phyloP scores from a whole-genome alignment of 2,888 invertebrate species.

The Caenorhabditis becei region DNA sequence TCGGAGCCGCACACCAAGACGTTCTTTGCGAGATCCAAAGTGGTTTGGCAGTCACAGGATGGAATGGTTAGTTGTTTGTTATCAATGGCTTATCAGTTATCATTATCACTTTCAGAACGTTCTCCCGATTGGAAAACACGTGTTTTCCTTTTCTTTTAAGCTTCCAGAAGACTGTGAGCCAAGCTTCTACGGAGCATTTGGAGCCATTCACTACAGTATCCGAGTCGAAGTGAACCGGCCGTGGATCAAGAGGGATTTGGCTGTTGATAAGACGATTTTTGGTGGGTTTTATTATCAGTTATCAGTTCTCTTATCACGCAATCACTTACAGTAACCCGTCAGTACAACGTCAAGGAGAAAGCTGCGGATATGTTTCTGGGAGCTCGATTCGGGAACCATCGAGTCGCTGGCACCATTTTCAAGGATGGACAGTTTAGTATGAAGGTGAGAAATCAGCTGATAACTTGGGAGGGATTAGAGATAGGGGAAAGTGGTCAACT shows the following conservation, averaged over 20 bases:
- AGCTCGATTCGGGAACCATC: not conserved
- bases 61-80: slow-evolving; percentile 25
- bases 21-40: not conserved
- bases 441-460: not conserved
- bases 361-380: not conserved
- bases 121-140: slow-evolving; percentile 15
- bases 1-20: not conserved
- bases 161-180: slow-evolving; percentile 28
- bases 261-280: no score
- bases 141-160: slow-evolving; percentile 19
- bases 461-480: no score
- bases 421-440: slow-evolving; percentile 23
- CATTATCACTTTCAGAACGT: slow-evolving; percentile 2
- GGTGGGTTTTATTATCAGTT: no score
- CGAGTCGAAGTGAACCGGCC: slow-evolving; percentile 21
- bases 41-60: slow-evolving; percentile 16
- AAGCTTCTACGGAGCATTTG: slow-evolving; percentile 9
- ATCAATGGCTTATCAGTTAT: not conserved
- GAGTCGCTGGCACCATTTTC: slow-evolving; percentile 21
- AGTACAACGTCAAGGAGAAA: not conserved
- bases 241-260: slow-evolving; percentile 4
- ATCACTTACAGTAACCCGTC: not conserved
- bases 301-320: not conserved
- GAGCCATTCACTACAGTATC: slow-evolving; percentile 6
- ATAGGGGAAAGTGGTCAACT: no score